Conservation (phyloP, 2,888 invertebrate species). For the Nomada flava region DNA sequence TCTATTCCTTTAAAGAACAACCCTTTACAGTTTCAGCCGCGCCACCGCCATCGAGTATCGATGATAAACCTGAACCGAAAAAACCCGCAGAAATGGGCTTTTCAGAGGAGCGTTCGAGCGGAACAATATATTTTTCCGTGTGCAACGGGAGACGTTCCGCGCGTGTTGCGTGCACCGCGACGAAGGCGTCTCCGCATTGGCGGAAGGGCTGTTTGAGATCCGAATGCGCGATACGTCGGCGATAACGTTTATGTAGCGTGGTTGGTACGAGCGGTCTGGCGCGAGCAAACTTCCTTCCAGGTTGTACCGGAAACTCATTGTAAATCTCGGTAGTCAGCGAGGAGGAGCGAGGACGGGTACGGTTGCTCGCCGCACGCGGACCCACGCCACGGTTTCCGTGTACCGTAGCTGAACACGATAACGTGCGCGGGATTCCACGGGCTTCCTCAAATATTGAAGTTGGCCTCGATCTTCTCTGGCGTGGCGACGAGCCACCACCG, state of each 20-base stretch:
- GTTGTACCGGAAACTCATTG: conserved; percentile 82
- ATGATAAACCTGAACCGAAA: too few species aligned
- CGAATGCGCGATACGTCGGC: conserved; percentile 72
- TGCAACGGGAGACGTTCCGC: conserved; percentile 42
- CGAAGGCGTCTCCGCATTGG: conserved; percentile 70
- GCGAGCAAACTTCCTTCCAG: conserved; percentile 82
- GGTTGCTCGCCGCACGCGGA: conserved; percentile 46
- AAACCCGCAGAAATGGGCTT: not conserved
- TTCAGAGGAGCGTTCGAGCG: not conserved
- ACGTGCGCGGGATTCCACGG: conserved; percentile 63
- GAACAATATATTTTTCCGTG: conserved; percentile 42
- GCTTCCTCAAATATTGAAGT: conserved; percentile 78
- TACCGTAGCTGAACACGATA: conserved; percentile 60
- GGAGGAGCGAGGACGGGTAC: conserved; percentile 55
- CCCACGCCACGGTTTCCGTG: conserved; percentile 61
- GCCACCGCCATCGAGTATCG: not conserved
- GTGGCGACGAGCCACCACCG: conserved; percentile 51
- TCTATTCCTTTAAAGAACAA: too few species aligned
- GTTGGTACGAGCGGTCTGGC: conserved; percentile 72
- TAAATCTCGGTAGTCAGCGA: conserved; percentile 80
- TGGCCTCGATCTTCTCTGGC: conserved; percentile 70
- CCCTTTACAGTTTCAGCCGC: too few species aligned
- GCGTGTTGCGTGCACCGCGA: conserved; percentile 60
- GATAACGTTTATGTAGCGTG: conserved; percentile 75
- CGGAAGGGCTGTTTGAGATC: conserved; percentile 73